Evolutionary conservation across 2,113 vertebrate species (phyloP).

Genomic region (Anguilla japonica): DNA sequence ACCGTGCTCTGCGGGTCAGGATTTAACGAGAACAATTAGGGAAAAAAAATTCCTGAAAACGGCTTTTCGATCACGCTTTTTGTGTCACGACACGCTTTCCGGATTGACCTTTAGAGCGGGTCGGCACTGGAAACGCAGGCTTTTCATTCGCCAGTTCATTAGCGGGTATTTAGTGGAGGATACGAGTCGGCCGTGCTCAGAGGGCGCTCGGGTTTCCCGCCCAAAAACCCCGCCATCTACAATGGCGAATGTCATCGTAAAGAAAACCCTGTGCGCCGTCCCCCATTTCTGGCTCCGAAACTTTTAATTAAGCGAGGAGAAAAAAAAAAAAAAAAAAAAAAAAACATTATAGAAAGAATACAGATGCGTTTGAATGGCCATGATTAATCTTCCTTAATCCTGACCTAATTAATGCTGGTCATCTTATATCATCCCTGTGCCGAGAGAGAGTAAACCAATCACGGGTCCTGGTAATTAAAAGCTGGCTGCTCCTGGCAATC

Average conservation of each 20-base stretch:
- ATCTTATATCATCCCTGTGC: slow-evolving; percentile 63
- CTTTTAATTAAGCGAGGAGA: slow-evolving; percentile 54
- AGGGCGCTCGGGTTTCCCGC: too few relatives aligned
- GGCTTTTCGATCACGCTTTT: not conserved
- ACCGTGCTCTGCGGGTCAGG: not conserved
- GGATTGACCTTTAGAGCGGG: not conserved
- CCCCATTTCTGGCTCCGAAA: slow-evolving; percentile 49
- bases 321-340: not conserved
- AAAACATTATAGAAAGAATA: not conserved
- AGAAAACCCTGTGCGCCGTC: not conserved
- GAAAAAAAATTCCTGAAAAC: not conserved
- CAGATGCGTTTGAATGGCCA: slow-evolving; percentile 20
- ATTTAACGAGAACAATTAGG: not conserved
- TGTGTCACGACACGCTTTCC: not conserved
- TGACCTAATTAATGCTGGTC: slow-evolving; percentile 67
- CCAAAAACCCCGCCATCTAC: not conserved
- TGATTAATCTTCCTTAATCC: slow-evolving; percentile 58
- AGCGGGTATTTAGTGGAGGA: too few relatives aligned
- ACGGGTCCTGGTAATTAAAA: slow-evolving; percentile 64
- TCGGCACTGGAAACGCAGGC: not conserved
- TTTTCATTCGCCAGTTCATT: not conserved
- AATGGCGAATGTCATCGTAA: not conserved
- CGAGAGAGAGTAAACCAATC: slow-evolving; percentile 54
- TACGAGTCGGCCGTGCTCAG: too few relatives aligned
- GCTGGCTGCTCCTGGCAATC: slow-evolving; percentile 54